These are phyloP conservation scores for Alcedo quadribrachys DNA, from an alignment of 2,797 vertebrate species.

Conservation along the genomic window DNA sequence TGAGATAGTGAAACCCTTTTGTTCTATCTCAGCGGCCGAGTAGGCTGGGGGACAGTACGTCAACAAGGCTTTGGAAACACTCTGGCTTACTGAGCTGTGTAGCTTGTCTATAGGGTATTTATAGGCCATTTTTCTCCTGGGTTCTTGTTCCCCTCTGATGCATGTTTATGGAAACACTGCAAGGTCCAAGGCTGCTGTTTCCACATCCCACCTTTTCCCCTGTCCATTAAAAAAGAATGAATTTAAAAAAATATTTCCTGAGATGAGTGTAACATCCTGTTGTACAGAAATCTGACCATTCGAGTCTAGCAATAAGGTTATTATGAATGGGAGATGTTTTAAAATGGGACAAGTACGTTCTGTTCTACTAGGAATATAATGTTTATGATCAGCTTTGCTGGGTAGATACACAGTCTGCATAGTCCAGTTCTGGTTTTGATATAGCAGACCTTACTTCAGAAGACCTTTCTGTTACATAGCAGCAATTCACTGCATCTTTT, in stretches of 20 bases:
- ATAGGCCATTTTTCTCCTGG: not conserved
- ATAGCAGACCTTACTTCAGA: not conserved
- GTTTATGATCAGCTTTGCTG: not conserved
- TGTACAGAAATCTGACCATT: not conserved
- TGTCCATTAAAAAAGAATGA: fast-evolving
- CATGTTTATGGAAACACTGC: not conserved
- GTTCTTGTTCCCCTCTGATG: not conserved
- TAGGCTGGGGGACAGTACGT: not conserved
- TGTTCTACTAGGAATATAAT: fast-evolving
- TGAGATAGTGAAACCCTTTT: not conserved
- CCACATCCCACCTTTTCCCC: not conserved
- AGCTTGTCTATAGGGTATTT: not conserved
- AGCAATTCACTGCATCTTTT: not conserved
- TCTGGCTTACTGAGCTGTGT: not conserved
- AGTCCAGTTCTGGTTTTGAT: fast-evolving
- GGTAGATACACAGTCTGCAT: not conserved
- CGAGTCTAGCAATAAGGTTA: not conserved
- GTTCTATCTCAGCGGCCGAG: not conserved
- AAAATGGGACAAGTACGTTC: not conserved
- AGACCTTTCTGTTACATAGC: not conserved
- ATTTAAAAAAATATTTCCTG: not conserved
- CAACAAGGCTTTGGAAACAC: not conserved
- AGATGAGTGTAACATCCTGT: not conserved
- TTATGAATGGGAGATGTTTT: not conserved
- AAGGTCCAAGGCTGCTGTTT: not conserved